Base-by-base conservation (phyloP, 2,888 invertebrate species). In the Scaptomyza polygonia region DNA sequence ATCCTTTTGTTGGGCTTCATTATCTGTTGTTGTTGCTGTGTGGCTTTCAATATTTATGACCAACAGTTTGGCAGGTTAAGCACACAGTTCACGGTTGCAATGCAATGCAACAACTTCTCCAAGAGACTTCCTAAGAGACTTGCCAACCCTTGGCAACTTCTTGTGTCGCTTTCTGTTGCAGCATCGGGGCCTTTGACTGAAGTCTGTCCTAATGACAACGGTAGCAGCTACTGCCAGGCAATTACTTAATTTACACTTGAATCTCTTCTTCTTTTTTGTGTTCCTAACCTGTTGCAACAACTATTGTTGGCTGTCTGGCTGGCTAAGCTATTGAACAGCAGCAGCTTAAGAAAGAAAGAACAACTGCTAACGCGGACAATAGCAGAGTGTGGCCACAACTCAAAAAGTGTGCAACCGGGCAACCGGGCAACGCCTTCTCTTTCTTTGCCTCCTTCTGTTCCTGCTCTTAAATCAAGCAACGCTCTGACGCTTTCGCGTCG, bases 181-280 rank as follows among this genome's bases (percentile, higher is more conserved):
- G 14, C 11, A 74, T 74, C 73, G 74, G 73, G 74, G 73, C 74
- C 63, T 74, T 62, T 74, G 73, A 74, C 56, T 70, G 74, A 70
- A 74, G 63, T 76, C 77, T 64, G 79, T 72, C 74, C 75, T 85
- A 85, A 85, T 85, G 82, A 85, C 85, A 82, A 85, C 85, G 72
- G 82, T 85, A 74, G 82, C 82, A 72, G 77, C 82, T 75, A 77
- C 83, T 77, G 82, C 72, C 67, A 65, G 67, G 75, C 82, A 82
- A 82, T 82, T 82, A 85, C 85, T 82, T 82, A 79, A 85, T 82
- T 82, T 82, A 77, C 82, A 85, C 82, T 71, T 82, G 74, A 51
- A 69, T 59, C 48, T 69, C 75, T 67, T 67, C 68, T 45, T 12
- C 18, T 11, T 18, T 59, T 11, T 34, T 29, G n/a, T 61, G 27